phyloP scores from a whole-genome alignment of 2,888 invertebrate genomes.

The Mantis religiosa region DNA sequence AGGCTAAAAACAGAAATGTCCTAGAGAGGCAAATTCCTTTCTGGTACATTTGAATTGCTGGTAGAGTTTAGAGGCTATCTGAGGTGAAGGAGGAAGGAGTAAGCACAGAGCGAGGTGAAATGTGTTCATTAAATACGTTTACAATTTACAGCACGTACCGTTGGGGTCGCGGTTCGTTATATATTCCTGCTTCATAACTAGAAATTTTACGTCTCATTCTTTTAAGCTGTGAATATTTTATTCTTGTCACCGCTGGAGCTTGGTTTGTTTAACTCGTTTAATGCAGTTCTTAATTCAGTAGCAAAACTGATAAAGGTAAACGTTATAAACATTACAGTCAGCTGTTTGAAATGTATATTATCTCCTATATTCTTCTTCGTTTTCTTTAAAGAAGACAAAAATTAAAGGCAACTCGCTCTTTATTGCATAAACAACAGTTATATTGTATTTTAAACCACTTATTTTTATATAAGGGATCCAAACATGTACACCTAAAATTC shows the following conservation, averaged over 20 bases:
- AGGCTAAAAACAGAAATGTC: not conserved
- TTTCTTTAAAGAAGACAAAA: too few species aligned
- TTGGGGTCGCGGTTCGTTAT: not conserved
- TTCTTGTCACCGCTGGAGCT: not conserved
- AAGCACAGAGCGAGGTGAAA: not conserved
- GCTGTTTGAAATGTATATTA: too few species aligned
- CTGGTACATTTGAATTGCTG: not conserved
- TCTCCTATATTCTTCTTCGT: too few species aligned
- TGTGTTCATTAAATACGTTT: not conserved
- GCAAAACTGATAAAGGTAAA: not conserved
- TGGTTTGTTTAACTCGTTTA: not conserved
- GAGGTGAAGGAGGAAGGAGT: not conserved
- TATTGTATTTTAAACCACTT: too few species aligned
- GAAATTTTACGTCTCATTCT: not conserved
- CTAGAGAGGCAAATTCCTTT: not conserved
- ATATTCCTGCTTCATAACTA: not conserved
- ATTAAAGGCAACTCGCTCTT: too few species aligned
- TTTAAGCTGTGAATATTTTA: not conserved
- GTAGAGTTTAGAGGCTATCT: not conserved
- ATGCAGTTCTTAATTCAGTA: not conserved
- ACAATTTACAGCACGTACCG: not conserved
- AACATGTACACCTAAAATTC: accelerated
- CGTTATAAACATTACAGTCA: too few species aligned
- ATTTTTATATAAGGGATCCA: too few species aligned
- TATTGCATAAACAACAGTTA: too few species aligned